phyloP scores from a whole-genome alignment of 2,888 invertebrate genomes.

The Mantis religiosa region DNA sequence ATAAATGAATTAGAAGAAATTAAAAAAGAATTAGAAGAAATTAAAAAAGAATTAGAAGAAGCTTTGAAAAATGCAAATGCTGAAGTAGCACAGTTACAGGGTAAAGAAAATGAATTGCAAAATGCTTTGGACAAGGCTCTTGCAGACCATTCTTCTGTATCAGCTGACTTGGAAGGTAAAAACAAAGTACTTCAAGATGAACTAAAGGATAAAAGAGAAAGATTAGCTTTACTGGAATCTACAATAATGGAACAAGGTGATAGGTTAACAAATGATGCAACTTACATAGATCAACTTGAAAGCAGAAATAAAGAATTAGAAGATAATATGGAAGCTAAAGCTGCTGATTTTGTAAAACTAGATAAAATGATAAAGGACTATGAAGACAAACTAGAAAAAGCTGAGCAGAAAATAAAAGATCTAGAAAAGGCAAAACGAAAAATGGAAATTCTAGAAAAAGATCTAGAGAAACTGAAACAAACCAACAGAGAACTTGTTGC shows the following conservation, averaged over 20 bases:
- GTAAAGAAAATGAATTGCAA: no score
- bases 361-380: background rate
- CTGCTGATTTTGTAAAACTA: background rate
- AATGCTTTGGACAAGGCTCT: no score
- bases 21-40: no score
- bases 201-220: no score
- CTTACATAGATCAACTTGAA: background rate
- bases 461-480: background rate
- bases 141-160: no score
- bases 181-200: no score
- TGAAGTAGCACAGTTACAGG: no score
- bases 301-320: background rate
- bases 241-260: background rate
- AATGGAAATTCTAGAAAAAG: background rate
- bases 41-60: background rate
- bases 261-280: background rate
- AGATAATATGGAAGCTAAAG: background rate
- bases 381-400: background rate
- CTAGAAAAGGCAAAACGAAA: background rate
- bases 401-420: background rate
- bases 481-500: background rate
- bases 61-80: no score
- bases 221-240: background rate
- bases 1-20: background rate
- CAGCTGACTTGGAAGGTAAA: no score